Percentiles rank a stretch among this genome's conserved stretches.
These are phyloP conservation scores for Hartigia nigra DNA, from an alignment of 2,888 invertebrate species.

Conservation along the genomic window DNA sequence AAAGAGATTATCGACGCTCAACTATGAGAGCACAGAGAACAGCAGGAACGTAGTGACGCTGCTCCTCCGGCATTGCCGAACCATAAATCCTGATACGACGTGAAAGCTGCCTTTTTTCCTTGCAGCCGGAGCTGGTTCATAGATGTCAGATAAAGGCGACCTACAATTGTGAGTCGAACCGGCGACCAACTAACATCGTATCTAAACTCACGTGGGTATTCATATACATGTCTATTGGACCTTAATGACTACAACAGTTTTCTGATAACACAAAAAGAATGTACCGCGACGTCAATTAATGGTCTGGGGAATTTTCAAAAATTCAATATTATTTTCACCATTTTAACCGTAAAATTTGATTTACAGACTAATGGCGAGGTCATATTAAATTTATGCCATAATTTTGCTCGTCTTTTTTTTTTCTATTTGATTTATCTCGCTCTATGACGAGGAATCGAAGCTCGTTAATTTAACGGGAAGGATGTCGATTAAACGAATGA, in stretches of 20 bases:
- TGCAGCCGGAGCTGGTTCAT: neutral
- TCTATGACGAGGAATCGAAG: neutral
- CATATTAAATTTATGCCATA: neutral
- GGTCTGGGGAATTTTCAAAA: neutral
- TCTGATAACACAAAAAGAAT: neutral
- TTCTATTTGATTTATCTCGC: neutral
- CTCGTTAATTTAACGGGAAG: neutral
- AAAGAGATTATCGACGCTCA: neutral
- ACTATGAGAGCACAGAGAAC: conserved; percentile 18
- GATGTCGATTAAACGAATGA: neutral
- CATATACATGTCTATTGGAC: neutral
- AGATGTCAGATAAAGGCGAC: conserved; percentile 46
- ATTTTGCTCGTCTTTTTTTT: neutral
- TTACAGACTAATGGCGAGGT: neutral
- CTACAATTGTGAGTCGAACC: conserved; percentile 4
- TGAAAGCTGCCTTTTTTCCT: conserved; percentile 53
- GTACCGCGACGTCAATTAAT: neutral
- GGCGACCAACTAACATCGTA: neutral
- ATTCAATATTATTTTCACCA: neutral
- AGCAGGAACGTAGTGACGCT: neutral
- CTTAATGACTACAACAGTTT: neutral
- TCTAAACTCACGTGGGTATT: neutral
- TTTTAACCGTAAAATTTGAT: neutral
- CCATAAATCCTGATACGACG: conserved; percentile 58
- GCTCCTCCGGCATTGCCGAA: neutral